Percentiles rank a stretch among this genome's conserved stretches.
phyloP scores from a whole-genome alignment of 2,113 vertebrate species.

The Phyllopteryx taeniolatus region DNA sequence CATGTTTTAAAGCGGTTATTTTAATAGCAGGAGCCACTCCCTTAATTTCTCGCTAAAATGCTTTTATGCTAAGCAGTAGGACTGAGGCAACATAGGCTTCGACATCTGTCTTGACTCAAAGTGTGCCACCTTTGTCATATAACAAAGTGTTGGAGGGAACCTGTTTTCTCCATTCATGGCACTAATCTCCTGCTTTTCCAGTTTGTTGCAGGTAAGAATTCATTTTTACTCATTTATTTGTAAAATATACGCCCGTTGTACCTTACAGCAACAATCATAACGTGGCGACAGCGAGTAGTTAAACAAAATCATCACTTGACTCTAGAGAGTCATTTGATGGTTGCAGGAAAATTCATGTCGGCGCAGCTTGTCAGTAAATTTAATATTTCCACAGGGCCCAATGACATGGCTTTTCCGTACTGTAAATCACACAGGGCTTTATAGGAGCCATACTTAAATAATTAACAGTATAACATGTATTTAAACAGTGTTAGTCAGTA shows the following conservation, averaged over 20 bases:
- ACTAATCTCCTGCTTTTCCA: slow-evolving; percentile 8
- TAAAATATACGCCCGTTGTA: slow-evolving; percentile 5
- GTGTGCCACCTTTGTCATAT: slow-evolving; percentile 3
- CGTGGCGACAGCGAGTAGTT: not conserved
- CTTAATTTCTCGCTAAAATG: slow-evolving; percentile 18
- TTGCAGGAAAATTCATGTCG: not conserved
- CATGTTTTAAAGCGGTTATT: slow-evolving; percentile 44
- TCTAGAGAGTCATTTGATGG: not conserved
- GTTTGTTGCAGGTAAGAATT: slow-evolving; percentile 9
- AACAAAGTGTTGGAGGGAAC: slow-evolving; percentile 41
- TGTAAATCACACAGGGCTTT: not conserved
- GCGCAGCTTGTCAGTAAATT: not conserved
- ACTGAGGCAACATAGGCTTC: slow-evolving; percentile 3
- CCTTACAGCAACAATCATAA: slow-evolving; percentile 6
- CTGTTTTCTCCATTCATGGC: slow-evolving; percentile 33
- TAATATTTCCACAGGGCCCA: not conserved
- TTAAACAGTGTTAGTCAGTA: too few relatives aligned
- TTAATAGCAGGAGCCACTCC: slow-evolving; percentile 23
- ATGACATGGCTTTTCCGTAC: not conserved
- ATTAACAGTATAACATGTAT: too few relatives aligned
- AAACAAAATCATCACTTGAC: not conserved
- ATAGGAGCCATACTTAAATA: not conserved
- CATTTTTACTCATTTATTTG: not conserved
- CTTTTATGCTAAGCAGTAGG: slow-evolving; percentile 21
- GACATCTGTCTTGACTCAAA: slow-evolving; percentile 38